Evolutionary conservation across 2,888 invertebrate genomes (phyloP).

Genomic region (Antheraea assamensis): DNA sequence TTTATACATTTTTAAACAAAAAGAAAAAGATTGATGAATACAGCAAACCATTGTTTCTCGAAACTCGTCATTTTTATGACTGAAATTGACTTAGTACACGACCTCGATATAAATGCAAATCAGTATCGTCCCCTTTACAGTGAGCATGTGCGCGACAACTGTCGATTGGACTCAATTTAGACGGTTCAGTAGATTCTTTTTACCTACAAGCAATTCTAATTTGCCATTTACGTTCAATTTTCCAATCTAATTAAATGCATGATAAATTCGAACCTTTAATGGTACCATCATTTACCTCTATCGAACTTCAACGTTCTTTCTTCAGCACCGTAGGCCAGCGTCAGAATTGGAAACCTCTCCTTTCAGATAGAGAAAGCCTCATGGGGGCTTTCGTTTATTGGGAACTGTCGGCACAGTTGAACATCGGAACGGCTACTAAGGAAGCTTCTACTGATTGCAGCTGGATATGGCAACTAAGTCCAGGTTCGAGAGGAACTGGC

Average conservation of each 20-base stretch:
- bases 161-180: slow-evolving; percentile 20
- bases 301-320: slow-evolving; percentile 55
- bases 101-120: slow-evolving; percentile 50
- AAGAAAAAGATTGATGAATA: no score
- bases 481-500: slow-evolving; percentile 84
- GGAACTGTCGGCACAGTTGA: slow-evolving; percentile 68
- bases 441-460: slow-evolving; percentile 81
- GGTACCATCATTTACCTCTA: slow-evolving; percentile 46
- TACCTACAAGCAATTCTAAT: slow-evolving; percentile 23
- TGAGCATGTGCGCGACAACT: slow-evolving; percentile 34
- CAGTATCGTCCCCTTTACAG: slow-evolving; percentile 35
- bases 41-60: slow-evolving; percentile 14
- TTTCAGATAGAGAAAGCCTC: slow-evolving; percentile 79
- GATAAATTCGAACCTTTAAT: slow-evolving; percentile 52
- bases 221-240: slow-evolving; percentile 22
- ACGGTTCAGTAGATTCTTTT: slow-evolving; percentile 19
- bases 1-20: no score
- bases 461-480: slow-evolving; percentile 82
- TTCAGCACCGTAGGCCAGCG: slow-evolving; percentile 65
- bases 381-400: slow-evolving; percentile 73
- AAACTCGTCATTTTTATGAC: slow-evolving; percentile 23
- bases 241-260: slow-evolving; percentile 46
- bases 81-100: slow-evolving; percentile 28
- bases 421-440: slow-evolving; percentile 74
- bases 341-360: slow-evolving; percentile 81